Base-by-base conservation (phyloP, 1,140 invertebrate genomes). In the Eufriesea mexicana region DNA sequence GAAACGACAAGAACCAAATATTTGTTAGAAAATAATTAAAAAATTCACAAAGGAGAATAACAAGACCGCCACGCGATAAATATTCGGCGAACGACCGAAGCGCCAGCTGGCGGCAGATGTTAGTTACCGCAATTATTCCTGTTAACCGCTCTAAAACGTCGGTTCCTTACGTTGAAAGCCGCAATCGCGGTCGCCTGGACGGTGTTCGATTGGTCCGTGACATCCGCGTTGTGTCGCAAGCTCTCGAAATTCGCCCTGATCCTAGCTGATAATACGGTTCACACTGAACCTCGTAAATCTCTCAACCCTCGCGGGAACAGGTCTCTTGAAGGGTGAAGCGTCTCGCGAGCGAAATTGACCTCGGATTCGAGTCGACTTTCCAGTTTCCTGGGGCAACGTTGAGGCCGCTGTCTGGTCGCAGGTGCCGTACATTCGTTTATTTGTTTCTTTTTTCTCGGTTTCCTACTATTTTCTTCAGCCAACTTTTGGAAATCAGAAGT, bases 271-370 rank as follows among this genome's bases (percentile, higher is more conserved):
- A 70, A 70, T 70, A 57, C 76, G 55, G 64, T 68, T 79, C 20
- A 10, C 42, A 12, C 7, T 0, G 54, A 28, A 57, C 2, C 79
- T 81, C 71, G 28, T 81, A 55, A 81, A 81, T 81, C 59, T 66
- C 47, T 14, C 47, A 2, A 18, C 35, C 25, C 45, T 20, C 25
- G 8, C 2, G 54, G 20, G 28, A 35, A 20, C 16, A 16, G 18
- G 12, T 12, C 49, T 54, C 28, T 14, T 45, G 16, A 51, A 35
- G 28, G 57, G 67, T 20, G 35, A 75, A 66, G n/a, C 45, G 14
- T 42, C 62, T 51, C 42, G 6, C n/a, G 47, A 35, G 23, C 35
- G 49, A 51, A 64, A 51, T 74, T 55, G 59, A 81, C 71, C 79
- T 45, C 20, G 45, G 23, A 62, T 9, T 42, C 23, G 0, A 42